A percentile compares a stretch with the other conserved stretches of the same genome.
Evolutionary conservation across 1,140 invertebrate species (phyloP).

Genomic region (Drosophila tsacasi): DNA sequence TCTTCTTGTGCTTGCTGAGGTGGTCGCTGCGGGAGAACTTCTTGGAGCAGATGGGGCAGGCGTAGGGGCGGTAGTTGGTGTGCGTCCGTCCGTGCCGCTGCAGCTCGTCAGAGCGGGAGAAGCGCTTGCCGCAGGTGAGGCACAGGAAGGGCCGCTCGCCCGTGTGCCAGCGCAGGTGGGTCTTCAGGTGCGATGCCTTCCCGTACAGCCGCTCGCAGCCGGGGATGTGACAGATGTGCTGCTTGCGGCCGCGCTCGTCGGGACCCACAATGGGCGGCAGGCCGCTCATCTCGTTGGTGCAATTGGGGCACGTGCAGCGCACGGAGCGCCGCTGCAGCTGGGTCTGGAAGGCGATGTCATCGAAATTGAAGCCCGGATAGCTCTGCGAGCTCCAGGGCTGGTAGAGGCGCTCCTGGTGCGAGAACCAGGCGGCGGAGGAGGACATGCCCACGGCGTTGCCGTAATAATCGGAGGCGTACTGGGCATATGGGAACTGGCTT

Average conservation of each 20-base stretch:
- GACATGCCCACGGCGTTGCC: constrained; percentile 75
- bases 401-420: constrained; percentile 79
- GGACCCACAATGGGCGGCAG: constrained; percentile 87
- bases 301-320: constrained; percentile 90
- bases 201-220: constrained; percentile 97
- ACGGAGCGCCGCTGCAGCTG: constrained; percentile 86
- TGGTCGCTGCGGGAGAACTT: constrained; percentile 94
- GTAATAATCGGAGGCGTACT: constrained; percentile 82
- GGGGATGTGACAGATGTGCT: constrained; percentile 95
- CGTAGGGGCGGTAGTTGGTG: constrained; percentile 93
- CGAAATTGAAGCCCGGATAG: constrained; percentile 79
- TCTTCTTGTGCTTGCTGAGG: constrained; percentile 93
- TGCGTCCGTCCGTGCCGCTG: constrained; percentile 93
- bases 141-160: constrained; percentile 92
- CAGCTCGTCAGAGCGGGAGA: constrained; percentile 95
- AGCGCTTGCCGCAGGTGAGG: constrained; percentile 93
- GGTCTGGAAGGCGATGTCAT: constrained; percentile 82
- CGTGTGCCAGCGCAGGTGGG: constrained; percentile 94
- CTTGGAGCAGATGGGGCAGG: constrained; percentile 91
- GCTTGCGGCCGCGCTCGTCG: constrained; percentile 88
- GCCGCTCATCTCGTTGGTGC: constrained; percentile 88
- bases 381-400: constrained; percentile 80
- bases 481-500: constrained; percentile 82
- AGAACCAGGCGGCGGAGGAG: constrained; percentile 75
- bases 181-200: constrained; percentile 96